phyloP scores from a whole-genome alignment of 2,888 invertebrate species.

The Isotomurus palustris region DNA sequence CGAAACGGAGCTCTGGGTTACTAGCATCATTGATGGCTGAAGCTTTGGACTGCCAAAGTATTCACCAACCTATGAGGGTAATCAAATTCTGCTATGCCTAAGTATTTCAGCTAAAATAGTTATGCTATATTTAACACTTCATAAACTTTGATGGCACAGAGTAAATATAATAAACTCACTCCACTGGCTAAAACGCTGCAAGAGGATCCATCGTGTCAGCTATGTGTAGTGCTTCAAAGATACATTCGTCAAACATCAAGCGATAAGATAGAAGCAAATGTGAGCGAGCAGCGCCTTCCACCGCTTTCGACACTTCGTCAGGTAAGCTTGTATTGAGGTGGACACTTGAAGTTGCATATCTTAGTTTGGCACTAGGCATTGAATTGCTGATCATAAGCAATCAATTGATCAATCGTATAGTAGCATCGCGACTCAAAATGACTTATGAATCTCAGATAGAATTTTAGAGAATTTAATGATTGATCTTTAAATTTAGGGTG shows the following conservation, averaged over 20 bases:
- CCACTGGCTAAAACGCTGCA: conserved; percentile 83
- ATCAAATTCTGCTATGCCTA: conserved; percentile 2
- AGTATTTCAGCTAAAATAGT: not conserved
- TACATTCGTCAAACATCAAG: conserved; percentile 74
- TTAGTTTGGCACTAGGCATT: too few relatives aligned
- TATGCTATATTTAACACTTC: conserved; percentile 6
- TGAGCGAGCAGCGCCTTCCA: conserved; percentile 77
- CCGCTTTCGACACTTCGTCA: conserved; percentile 81
- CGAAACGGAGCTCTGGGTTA: conserved; percentile 74
- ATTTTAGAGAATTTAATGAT: too few relatives aligned
- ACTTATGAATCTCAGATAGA: too few relatives aligned
- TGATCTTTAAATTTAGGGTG: conserved; percentile 60
- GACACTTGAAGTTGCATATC: too few relatives aligned
- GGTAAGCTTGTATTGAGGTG: too few relatives aligned
- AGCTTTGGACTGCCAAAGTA: conserved; percentile 79
- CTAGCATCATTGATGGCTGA: conserved; percentile 94
- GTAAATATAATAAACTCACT: conserved; percentile 83
- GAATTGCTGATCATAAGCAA: too few relatives aligned
- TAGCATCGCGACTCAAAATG: too few relatives aligned
- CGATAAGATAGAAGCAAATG: conserved; percentile 72
- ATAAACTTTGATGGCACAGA: conserved; percentile 60
- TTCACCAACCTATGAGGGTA: conserved; percentile 74
- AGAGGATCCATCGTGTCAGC: conserved; percentile 91
- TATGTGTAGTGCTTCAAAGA: conserved; percentile 81
- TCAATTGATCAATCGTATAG: too few relatives aligned